phyloP scores from a whole-genome alignment of 2,888 invertebrate species.

The Drosophila melanosoma region DNA sequence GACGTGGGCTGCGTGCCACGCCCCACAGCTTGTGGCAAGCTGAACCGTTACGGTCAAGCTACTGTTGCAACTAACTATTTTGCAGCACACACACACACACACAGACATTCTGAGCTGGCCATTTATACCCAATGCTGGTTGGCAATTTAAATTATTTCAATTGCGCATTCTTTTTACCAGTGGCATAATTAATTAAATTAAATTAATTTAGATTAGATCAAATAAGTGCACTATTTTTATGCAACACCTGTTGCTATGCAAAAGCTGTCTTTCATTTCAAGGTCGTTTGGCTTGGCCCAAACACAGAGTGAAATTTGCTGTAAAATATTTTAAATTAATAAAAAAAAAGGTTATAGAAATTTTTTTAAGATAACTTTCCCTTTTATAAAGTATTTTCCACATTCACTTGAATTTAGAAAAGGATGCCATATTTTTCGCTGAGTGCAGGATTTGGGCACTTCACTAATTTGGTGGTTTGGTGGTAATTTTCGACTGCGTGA shows the following conservation, averaged over 20 bases:
- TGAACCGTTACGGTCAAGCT: conserved; percentile 45
- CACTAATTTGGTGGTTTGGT: conserved; percentile 5
- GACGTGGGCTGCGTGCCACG: conserved; percentile 61
- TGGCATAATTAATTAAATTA: conserved; percentile 69
- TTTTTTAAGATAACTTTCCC: neutral
- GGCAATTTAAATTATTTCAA: conserved; percentile 61
- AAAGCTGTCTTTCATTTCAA: conserved; percentile 38
- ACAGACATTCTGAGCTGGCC: conserved; percentile 42
- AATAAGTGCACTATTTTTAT: neutral
- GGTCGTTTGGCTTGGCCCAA: conserved; percentile 49
- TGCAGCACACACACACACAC: conserved; percentile 21
- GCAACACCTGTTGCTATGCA: conserved; percentile 3
- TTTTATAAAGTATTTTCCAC: neutral
- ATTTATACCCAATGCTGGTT: conserved; percentile 33
- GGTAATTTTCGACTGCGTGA: conserved; percentile 18
- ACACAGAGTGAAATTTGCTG: neutral
- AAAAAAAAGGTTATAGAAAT: neutral
- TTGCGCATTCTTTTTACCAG: conserved; percentile 36
- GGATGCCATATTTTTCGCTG: neutral
- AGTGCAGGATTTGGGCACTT: neutral
- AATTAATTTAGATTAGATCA: conserved; percentile 38
- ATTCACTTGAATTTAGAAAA: neutral
- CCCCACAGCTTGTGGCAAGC: conserved; percentile 64
- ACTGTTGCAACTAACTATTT: conserved; percentile 47
- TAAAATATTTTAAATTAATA: neutral